Conservation (phyloP, 2,888 invertebrate genomes). For the Bombylius major region DNA sequence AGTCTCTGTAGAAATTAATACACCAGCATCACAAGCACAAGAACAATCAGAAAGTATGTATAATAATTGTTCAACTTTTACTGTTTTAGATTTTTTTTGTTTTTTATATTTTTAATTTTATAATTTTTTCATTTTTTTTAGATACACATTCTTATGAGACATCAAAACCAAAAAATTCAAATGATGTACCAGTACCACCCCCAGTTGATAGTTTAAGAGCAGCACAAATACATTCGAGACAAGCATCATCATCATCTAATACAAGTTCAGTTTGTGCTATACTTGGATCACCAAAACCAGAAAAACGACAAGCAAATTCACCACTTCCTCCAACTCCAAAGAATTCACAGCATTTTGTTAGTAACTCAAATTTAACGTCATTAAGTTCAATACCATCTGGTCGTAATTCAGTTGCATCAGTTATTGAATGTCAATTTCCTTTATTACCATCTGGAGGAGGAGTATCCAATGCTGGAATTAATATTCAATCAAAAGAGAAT, state of each 20-base stretch:
- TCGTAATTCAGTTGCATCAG: conserved; percentile 35
- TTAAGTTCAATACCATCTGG: conserved; percentile 21
- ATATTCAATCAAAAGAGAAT: conserved; percentile 33
- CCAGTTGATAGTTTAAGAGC: conserved; percentile 50
- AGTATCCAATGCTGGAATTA: conserved; percentile 21
- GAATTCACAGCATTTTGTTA: conserved; percentile 23
- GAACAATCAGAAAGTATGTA: conserved; percentile 1
- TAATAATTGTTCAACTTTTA: not conserved
- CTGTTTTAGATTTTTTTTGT: not conserved
- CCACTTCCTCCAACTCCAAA: conserved; percentile 71
- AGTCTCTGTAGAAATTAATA: conserved; percentile 34
- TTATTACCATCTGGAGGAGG: not conserved
- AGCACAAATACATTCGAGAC: conserved; percentile 46
- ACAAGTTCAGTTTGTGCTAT: conserved; percentile 58
- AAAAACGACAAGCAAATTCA: conserved; percentile 80
- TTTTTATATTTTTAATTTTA: not conserved
- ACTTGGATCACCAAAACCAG: conserved; percentile 77
- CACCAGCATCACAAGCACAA: conserved; percentile 6
- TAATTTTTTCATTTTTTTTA: conserved; percentile 14
- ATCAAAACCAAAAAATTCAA: conserved; percentile 7
- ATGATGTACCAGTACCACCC: conserved; percentile 37
- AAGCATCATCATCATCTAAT: conserved; percentile 57
- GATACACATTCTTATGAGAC: conserved; percentile 33
- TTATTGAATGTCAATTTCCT: conserved; percentile 26
- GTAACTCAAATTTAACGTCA: conserved; percentile 31